A percentile compares a stretch with the other conserved stretches of the same genome.
These are phyloP conservation scores for Oxycera nigricornis DNA, from an alignment of 2,888 invertebrate genomes.

Conservation along the genomic window DNA sequence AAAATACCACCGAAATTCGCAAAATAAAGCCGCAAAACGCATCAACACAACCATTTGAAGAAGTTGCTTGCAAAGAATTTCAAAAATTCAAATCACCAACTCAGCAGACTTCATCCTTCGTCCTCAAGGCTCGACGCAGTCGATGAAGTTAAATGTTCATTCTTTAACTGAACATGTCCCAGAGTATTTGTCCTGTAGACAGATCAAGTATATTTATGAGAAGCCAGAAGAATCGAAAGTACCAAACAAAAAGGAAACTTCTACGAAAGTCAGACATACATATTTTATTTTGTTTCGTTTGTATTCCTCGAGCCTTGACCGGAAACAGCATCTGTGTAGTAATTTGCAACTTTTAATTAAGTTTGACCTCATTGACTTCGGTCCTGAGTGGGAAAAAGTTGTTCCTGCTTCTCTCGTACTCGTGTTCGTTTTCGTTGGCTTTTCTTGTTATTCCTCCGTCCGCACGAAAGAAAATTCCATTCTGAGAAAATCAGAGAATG, in stretches of 20 bases:
- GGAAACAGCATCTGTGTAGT: constrained; percentile 28
- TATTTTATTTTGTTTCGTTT: constrained; percentile 25
- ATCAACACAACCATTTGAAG: too few species aligned
- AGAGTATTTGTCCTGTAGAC: not conserved
- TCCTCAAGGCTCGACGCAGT: too few species aligned
- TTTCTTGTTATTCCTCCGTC: not conserved
- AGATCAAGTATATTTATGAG: not conserved
- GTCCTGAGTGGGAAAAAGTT: not conserved
- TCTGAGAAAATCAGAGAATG: not conserved
- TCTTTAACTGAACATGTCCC: not conserved
- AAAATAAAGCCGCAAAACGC: too few species aligned
- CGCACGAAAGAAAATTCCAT: too few species aligned
- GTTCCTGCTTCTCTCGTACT: not conserved
- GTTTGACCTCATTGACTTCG: constrained; percentile 36
- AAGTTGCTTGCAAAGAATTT: too few species aligned
- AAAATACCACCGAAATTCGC: too few species aligned
- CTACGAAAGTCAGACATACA: constrained; percentile 9
- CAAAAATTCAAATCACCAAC: too few species aligned
- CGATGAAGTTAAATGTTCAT: not conserved
- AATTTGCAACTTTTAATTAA: constrained; percentile 40
- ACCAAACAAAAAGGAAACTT: not conserved
- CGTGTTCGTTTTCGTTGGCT: constrained; percentile 1
- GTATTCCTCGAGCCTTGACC: not conserved
- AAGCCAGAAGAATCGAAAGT: not conserved
- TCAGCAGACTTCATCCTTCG: too few species aligned